Conservation (phyloP, 2,888 invertebrate species). For the Drosophila suboccidentalis region DNA sequence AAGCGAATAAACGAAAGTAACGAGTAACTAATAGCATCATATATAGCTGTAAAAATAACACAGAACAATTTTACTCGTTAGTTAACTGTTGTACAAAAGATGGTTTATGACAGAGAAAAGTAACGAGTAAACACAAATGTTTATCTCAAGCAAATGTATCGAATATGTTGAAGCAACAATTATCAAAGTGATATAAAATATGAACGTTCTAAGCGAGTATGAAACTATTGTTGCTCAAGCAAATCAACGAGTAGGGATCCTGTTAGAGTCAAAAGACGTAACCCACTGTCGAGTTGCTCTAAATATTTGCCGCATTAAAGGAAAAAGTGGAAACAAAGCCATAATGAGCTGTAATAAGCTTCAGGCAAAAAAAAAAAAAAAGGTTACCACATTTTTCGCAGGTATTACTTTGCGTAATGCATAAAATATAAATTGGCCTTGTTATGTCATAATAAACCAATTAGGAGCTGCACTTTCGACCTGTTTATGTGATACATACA, state of each 20-base stretch:
- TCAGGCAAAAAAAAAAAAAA: background rate
- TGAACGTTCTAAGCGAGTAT: background rate
- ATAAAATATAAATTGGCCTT: constrained; percentile 18
- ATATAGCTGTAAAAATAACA: background rate
- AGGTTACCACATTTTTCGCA: background rate
- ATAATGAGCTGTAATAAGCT: constrained; percentile 4
- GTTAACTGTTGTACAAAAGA: background rate
- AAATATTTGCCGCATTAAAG: background rate
- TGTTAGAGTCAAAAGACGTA: background rate
- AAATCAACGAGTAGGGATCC: background rate
- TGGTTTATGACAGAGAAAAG: background rate
- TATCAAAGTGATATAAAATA: background rate
- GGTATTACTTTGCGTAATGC: constrained; percentile 2
- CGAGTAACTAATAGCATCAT: background rate
- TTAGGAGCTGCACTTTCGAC: constrained; percentile 19
- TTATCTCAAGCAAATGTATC: background rate
- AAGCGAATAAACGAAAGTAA: background rate
- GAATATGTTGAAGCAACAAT: background rate
- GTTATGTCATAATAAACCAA: constrained; percentile 28
- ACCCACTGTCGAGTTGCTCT: background rate
- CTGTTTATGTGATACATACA: constrained; percentile 7
- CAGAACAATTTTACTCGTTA: background rate
- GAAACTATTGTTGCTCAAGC: background rate
- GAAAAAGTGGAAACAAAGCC: background rate
- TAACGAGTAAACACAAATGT: background rate